Evolutionary conservation across 2,797 vertebrate species (phyloP).

Genomic region (Pygocentrus nattereri): DNA sequence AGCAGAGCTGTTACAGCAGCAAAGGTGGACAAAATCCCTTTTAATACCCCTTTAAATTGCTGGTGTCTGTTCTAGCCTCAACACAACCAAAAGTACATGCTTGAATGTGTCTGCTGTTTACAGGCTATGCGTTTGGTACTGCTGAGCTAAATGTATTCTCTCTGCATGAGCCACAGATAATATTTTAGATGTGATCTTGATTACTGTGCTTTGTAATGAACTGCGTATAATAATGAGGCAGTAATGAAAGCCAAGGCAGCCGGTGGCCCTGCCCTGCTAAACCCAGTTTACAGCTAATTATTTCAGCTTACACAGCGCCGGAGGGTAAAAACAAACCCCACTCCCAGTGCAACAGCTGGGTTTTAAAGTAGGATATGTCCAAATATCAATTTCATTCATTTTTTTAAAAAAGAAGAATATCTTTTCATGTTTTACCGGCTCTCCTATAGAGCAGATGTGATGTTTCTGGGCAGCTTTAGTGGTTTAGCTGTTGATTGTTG

Average conservation of each 20-base stretch:
- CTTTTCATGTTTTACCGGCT: no score
- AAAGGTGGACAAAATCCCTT: neutral
- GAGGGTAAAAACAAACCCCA: neutral
- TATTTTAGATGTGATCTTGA: constrained; percentile 24
- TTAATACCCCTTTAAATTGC: neutral
- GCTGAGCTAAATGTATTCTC: neutral
- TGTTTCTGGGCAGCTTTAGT: neutral
- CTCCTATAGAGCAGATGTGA: neutral
- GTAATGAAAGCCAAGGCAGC: constrained; percentile 44
- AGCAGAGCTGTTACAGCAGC: neutral
- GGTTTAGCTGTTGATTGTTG: neutral
- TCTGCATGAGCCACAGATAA: constrained; percentile 3
- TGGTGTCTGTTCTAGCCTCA: neutral
- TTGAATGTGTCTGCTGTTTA: neutral
- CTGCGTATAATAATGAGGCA: constrained; percentile 26
- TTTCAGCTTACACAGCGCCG: constrained; percentile 18
- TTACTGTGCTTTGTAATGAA: constrained; percentile 29
- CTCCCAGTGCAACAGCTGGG: neutral
- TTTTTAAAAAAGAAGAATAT: neutral
- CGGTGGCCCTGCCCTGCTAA: constrained; percentile 15
- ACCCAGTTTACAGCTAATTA: constrained; percentile 44
- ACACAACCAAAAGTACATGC: neutral
- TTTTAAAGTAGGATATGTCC: neutral
- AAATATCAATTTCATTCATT: neutral
- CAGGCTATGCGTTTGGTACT: neutral